A percentile compares a stretch with the other conserved stretches of the same genome.
Conservation (phyloP, 2,113 vertebrate genomes). For the Grus americana region DNA sequence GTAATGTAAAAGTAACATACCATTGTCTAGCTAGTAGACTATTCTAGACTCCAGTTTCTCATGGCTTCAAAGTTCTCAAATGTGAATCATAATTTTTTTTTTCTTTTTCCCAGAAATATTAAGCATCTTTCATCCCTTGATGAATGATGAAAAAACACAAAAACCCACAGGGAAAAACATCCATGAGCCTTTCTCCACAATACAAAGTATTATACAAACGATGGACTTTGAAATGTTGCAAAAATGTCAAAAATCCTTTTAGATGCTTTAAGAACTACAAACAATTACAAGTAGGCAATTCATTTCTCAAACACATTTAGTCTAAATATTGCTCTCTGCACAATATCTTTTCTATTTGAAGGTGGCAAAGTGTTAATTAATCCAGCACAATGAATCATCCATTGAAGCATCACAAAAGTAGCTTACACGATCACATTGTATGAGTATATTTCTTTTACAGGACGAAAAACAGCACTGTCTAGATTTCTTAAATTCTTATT, state of each 20-base stretch:
- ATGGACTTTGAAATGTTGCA: background rate
- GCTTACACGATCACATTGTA: background rate
- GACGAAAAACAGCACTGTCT: background rate
- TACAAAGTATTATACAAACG: constrained; percentile 18
- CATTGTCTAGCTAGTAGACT: constrained; percentile 15
- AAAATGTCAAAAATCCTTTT: constrained; percentile 38
- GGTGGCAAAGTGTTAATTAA: constrained; percentile 20
- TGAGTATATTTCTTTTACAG: background rate
- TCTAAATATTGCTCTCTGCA: background rate
- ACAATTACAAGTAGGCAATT: background rate
- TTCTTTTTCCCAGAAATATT: background rate
- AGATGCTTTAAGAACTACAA: background rate
- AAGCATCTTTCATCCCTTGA: constrained; percentile 40
- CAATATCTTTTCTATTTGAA: background rate
- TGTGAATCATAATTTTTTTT: background rate
- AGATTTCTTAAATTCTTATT: background rate
- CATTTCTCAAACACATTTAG: background rate
- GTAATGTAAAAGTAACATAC: constrained; percentile 39
- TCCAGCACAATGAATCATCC: background rate
- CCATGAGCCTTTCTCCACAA: background rate
- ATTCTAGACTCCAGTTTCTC: constrained; percentile 5
- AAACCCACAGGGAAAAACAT: constrained; percentile 26
- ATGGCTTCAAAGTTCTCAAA: constrained; percentile 8
- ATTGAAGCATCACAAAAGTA: background rate
- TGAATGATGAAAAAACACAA: constrained; percentile 23